Percentiles rank a stretch among this genome's conserved stretches.
Conservation (phyloP, 1,140 invertebrate genomes). For the Sitophilus oryzae region DNA sequence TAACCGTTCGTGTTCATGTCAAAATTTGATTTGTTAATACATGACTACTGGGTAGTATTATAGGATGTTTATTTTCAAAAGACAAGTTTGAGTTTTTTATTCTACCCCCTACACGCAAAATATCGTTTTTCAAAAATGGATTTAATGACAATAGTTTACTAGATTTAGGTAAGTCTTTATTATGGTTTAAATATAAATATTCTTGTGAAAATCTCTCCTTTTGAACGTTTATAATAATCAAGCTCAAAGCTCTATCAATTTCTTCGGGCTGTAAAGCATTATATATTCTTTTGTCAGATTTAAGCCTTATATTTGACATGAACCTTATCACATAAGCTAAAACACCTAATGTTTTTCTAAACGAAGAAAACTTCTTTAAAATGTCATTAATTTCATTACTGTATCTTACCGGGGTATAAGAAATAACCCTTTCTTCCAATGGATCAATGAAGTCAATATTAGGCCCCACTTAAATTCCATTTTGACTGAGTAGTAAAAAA, state of each 20-base stretch:
- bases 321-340: slow-evolving; percentile 12
- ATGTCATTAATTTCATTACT: slow-evolving; percentile 2
- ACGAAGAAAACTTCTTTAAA: slow-evolving; percentile 15
- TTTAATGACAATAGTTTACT: slow-evolving; percentile 18
- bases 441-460: background rate
- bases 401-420: background rate
- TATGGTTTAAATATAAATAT: slow-evolving; percentile 13
- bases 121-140: slow-evolving; percentile 27
- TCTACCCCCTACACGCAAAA: slow-evolving; percentile 34
- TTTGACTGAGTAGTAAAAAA: slow-evolving; percentile 4
- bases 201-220: slow-evolving; percentile 14
- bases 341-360: slow-evolving; percentile 3
- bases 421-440: background rate
- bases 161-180: background rate
- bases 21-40: slow-evolving; percentile 23
- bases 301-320: slow-evolving; percentile 1
- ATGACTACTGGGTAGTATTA: slow-evolving; percentile 23
- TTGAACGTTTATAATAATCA: slow-evolving; percentile 17
- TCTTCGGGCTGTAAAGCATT: background rate
- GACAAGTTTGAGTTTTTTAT: slow-evolving; percentile 23
- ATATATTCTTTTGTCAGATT: slow-evolving; percentile 1
- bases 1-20: slow-evolving; percentile 25
- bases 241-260: background rate
- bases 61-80: slow-evolving; percentile 25
- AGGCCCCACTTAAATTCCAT: slow-evolving; percentile 5